Evolutionary conservation across 1,140 invertebrate genomes (phyloP), one percentile per base, ranked within the genome.

Genomic region (Parasteatoda tepidariorum): DNA sequence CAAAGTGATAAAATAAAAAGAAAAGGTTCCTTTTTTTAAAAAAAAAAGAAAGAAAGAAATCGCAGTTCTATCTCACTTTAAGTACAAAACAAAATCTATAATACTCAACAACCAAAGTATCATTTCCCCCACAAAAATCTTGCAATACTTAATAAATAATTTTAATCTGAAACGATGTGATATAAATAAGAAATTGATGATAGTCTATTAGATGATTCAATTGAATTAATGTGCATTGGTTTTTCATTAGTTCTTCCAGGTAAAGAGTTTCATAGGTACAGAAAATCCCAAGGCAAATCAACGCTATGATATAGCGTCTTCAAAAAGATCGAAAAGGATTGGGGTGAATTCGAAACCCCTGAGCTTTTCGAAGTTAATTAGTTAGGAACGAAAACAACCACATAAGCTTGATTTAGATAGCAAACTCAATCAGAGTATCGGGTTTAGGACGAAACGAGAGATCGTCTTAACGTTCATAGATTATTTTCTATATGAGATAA

Each of bases 271-370:
- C 7, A 9, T 31, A 33, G 38, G 1, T 28, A 30, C 68, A 57
- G 28, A 57, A 79, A 79, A 79, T 79, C 76, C 64, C 76, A 26
- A 18, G 64, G 57, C 76, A 68, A 79, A 79, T 79, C 76, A 79
- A 11, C 48, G 64, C 26, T 41, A 67, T 68, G 62, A 79, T 79
- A 68, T 38, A 67, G 67, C 64, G 67, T 61, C 64, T 57, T 18
- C n/a, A 11, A 24, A 33, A 7, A 79, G 76, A 79, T 79, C 64
- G 57, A 3, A 22, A 33, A 33, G 31, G 64, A 67, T 79, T 79
- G 64, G 62, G 64, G 64, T 59, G 57, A 79, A 79, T 66, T 68
- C 68, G 76, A 68, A 34, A 64, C 76, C n/a, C 33, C 15, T 67
- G 64, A 79, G 73, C 59, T n/a, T 26, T 76, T 41, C 4, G 33